Conservation (phyloP, 1,140 invertebrate species). For the Drosophila prosaltans region DNA sequence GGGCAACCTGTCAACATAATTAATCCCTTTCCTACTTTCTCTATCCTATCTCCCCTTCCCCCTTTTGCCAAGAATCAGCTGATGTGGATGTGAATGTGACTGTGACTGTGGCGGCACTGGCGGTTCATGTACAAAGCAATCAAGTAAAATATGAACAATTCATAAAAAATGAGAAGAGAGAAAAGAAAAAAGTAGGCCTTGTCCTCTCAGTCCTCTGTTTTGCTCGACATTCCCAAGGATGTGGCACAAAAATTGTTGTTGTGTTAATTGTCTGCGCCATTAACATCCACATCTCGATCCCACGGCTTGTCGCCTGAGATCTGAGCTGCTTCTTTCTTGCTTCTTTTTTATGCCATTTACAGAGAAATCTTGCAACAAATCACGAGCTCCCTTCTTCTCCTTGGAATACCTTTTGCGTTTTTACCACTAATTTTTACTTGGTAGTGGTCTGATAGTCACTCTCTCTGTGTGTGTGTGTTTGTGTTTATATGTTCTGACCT, state of each 20-base stretch:
- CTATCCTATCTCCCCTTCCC: not conserved
- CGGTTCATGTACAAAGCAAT: slow-evolving; percentile 53
- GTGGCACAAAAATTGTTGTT: slow-evolving; percentile 56
- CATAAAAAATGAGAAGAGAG: slow-evolving; percentile 48
- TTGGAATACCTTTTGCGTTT: slow-evolving; percentile 21
- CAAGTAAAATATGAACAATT: slow-evolving; percentile 69
- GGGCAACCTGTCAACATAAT: slow-evolving; percentile 76
- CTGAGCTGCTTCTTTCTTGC: slow-evolving; percentile 57
- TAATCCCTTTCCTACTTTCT: slow-evolving; percentile 46
- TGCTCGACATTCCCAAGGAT: slow-evolving; percentile 77
- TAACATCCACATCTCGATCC: slow-evolving; percentile 64
- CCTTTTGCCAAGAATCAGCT: slow-evolving; percentile 56
- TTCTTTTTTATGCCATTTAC: slow-evolving; percentile 78
- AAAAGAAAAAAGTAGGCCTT: slow-evolving; percentile 56
- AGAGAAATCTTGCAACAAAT: slow-evolving; percentile 81
- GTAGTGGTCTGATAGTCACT: slow-evolving; percentile 5
- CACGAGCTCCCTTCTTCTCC: slow-evolving; percentile 59
- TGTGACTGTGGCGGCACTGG: slow-evolving; percentile 21
- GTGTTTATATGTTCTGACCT: slow-evolving; percentile 45
- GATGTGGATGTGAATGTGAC: slow-evolving; percentile 46
- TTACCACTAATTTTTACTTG: slow-evolving; percentile 50
- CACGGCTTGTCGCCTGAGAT: slow-evolving; percentile 70
- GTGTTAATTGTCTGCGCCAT: slow-evolving; percentile 76
- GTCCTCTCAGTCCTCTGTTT: slow-evolving; percentile 48
- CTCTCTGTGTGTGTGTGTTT: slow-evolving; percentile 13